A percentile compares a stretch with the other conserved stretches of the same genome.
Evolutionary conservation across 2,113 vertebrate genomes (phyloP).

Genomic region (Hippolais icterina): DNA sequence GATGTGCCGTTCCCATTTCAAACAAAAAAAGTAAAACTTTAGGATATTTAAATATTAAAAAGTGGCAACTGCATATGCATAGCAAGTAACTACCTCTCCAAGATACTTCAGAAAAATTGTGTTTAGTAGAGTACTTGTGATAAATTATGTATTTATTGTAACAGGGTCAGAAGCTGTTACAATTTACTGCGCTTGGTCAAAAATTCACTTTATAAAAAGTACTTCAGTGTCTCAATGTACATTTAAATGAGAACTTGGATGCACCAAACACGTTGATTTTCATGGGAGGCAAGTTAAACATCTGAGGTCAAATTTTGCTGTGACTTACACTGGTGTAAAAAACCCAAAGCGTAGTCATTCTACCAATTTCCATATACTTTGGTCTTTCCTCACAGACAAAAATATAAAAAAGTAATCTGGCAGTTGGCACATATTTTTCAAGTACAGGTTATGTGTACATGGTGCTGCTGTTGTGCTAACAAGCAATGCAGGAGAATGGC

Average conservation of each 20-base stretch:
- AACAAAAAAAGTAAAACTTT: conserved; percentile 47
- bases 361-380: background rate
- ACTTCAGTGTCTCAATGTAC: conserved; percentile 2
- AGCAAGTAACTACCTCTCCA: conserved; percentile 52
- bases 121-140: conserved; percentile 64
- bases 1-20: conserved; percentile 12
- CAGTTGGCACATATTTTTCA: background rate
- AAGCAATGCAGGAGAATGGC: background rate
- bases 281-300: conserved; percentile 20
- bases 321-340: background rate
- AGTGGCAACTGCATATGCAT: conserved; percentile 52
- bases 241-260: conserved; percentile 46
- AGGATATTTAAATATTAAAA: conserved; percentile 68
- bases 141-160: conserved; percentile 73
- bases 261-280: conserved; percentile 18
- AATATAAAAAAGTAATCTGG: background rate
- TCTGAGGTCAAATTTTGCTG: background rate
- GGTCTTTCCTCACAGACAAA: background rate
- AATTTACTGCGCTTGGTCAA: conserved; percentile 63
- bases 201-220: conserved; percentile 55
- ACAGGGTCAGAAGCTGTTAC: conserved; percentile 58
- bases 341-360: background rate
- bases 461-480: background rate
- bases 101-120: conserved; percentile 62
- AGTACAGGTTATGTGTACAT: background rate